phyloP scores from a whole-genome alignment of 1,140 invertebrate species.

The Watersipora subatra region DNA sequence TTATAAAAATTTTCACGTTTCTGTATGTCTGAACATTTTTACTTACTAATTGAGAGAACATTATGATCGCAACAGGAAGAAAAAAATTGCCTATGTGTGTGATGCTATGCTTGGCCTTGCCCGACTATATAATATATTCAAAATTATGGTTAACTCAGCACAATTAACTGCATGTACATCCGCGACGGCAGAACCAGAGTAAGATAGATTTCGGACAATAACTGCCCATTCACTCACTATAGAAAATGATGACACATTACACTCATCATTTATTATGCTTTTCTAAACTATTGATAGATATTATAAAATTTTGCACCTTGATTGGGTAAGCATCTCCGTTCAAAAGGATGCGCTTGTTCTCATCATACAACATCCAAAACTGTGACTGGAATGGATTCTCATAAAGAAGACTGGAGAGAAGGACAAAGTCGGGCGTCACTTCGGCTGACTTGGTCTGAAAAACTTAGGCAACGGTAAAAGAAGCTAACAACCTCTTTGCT shows the following conservation, averaged over 20 bases:
- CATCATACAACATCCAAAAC: slow-evolving; percentile 87
- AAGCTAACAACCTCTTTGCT: too few species aligned
- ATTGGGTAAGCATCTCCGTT: slow-evolving; percentile 76
- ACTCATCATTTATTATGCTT: not conserved
- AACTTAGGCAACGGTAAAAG: too few species aligned
- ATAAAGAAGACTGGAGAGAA: slow-evolving; percentile 75
- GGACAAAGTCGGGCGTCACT: slow-evolving; percentile 59
- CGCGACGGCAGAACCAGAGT: not conserved
- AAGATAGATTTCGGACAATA: not conserved
- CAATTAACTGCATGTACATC: not conserved
- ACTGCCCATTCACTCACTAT: not conserved
- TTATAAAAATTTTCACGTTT: too few species aligned
- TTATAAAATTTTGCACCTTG: slow-evolving; percentile 48
- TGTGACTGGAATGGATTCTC: slow-evolving; percentile 89
- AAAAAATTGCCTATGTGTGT: too few species aligned
- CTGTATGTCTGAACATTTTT: too few species aligned
- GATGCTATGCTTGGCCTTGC: too few species aligned
- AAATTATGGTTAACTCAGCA: not conserved
- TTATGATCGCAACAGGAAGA: too few species aligned
- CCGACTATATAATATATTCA: not conserved
- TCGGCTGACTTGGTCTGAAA: slow-evolving; percentile 57
- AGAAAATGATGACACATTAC: not conserved
- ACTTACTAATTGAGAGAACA: too few species aligned
- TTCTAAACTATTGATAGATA: not conserved
- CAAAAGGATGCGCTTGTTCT: slow-evolving; percentile 72